phyloP scores from a whole-genome alignment of 2,888 invertebrate genomes.

The Prosopocoilus inquinatus region DNA sequence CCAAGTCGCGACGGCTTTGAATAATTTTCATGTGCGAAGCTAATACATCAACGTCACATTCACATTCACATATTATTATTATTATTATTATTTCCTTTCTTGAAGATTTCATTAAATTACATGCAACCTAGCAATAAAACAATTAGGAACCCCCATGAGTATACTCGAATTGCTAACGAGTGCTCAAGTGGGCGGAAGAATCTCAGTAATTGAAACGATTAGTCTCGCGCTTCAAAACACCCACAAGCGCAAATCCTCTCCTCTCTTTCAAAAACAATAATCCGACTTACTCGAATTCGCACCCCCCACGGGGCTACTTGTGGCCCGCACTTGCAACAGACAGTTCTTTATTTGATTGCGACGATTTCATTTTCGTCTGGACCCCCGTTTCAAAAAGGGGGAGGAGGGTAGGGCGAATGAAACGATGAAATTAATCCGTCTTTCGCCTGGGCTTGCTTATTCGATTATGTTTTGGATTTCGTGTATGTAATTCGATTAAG shows the following conservation, averaged over 20 bases:
- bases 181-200: conserved; percentile 31
- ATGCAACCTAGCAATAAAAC: conserved; percentile 19
- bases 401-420: background rate
- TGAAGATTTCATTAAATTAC: too few species aligned
- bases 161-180: conserved; percentile 25
- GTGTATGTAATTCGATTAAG: too few species aligned
- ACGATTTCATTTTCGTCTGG: conserved; percentile 19
- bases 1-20: conserved; percentile 4
- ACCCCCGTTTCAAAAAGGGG: conserved; percentile 1
- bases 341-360: conserved; percentile 21
- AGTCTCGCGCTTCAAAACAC: conserved; percentile 31
- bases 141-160: conserved; percentile 23
- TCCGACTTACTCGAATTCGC: conserved; percentile 31
- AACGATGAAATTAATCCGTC: too few species aligned
- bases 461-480: too few species aligned
- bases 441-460: too few species aligned
- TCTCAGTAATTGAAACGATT: conserved; percentile 36
- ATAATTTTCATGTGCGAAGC: conserved; percentile 16
- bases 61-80: too few species aligned
- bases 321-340: conserved; percentile 14
- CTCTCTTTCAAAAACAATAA: conserved; percentile 33
- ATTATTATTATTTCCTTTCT: too few species aligned
- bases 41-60: conserved; percentile 21
- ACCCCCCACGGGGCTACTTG: conserved; percentile 23
- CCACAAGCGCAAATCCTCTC: conserved; percentile 29